Evolutionary conservation across 2,113 vertebrate genomes (phyloP).

Genomic region (Microcebus tavaratra): DNA sequence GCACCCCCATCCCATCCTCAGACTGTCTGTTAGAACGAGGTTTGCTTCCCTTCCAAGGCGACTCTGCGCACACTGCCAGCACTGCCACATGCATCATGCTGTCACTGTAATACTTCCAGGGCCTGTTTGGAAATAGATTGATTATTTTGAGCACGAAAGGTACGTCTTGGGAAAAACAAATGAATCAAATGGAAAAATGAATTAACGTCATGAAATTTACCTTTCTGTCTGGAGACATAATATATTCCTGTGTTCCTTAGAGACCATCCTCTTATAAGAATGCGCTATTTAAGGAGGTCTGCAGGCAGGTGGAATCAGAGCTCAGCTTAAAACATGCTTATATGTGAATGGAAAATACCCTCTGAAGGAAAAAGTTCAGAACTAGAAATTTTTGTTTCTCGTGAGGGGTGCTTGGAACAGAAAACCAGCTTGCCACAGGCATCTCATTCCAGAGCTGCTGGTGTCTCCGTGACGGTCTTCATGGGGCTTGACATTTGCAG

Average conservation of each 20-base stretch:
- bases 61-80: neutral
- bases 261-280: neutral
- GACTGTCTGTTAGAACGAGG: neutral
- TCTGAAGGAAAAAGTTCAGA: neutral
- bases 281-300: neutral
- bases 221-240: conserved; percentile 1
- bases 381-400: neutral
- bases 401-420: neutral
- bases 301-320: neutral
- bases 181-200: conserved; percentile 50
- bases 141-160: conserved; percentile 56
- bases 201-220: conserved; percentile 55
- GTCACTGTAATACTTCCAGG: conserved; percentile 43
- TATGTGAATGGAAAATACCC: neutral
- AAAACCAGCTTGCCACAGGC: neutral
- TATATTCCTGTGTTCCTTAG: neutral
- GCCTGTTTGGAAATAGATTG: conserved; percentile 44
- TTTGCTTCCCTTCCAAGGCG: neutral
- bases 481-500: neutral
- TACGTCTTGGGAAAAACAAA: conserved; percentile 55
- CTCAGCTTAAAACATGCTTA: neutral
- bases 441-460: neutral
- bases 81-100: conserved; percentile 17
- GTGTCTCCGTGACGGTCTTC: neutral
- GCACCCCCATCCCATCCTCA: neutral